Conservation (phyloP, 2,888 invertebrate genomes). For the Diloba caeruleocephala region DNA sequence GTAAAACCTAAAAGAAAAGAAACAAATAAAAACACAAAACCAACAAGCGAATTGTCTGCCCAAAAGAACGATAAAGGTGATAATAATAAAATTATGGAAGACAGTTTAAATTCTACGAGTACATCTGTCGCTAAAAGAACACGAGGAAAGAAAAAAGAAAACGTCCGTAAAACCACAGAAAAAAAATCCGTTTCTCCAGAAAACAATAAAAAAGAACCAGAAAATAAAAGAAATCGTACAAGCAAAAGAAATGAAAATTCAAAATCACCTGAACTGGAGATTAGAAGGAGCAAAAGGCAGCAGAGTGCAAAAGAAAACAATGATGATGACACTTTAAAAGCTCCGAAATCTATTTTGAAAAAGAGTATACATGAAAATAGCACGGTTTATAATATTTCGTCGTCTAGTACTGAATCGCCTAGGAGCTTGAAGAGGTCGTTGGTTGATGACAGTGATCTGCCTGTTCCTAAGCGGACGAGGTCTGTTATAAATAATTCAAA, state of each 20-base stretch:
- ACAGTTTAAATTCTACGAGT: conserved; percentile 11
- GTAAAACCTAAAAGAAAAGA: conserved; percentile 44
- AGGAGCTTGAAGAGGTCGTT: conserved; percentile 65
- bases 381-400: conserved; percentile 71
- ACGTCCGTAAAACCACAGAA: conserved; percentile 22
- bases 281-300: conserved; percentile 74
- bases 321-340: conserved; percentile 44
- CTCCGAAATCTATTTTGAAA: conserved; percentile 56
- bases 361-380: conserved; percentile 67
- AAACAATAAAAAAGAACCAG: conserved; percentile 24
- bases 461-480: conserved; percentile 67
- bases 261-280: conserved; percentile 56
- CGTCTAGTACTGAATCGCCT: conserved; percentile 67
- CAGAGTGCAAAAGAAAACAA: conserved; percentile 56
- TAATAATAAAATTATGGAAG: conserved; percentile 17
- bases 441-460: conserved; percentile 53
- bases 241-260: conserved; percentile 36
- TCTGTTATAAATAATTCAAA: conserved; percentile 31
- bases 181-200: conserved; percentile 34
- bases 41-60: conserved; percentile 20
- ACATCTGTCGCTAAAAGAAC: conserved; percentile 34
- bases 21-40: conserved; percentile 30
- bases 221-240: conserved; percentile 30
- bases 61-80: conserved; percentile 29
- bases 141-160: conserved; percentile 61